Evolutionary conservation across 2,888 invertebrate genomes (phyloP).

Genomic region (Ophonus ardosiacus): DNA sequence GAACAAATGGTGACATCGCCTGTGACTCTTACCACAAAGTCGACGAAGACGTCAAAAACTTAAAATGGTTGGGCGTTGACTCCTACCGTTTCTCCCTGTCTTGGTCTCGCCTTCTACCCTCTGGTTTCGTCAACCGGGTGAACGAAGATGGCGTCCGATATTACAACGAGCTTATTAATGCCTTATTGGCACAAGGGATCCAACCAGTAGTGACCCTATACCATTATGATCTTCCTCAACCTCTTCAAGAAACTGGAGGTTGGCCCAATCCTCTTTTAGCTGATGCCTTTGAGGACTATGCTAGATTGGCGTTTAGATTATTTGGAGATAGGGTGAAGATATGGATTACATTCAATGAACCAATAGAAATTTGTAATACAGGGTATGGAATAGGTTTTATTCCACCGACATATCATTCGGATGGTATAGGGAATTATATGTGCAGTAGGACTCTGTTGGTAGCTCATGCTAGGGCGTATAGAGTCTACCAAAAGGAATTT

Average conservation of each 20-base stretch:
- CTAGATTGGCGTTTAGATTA: conserved; percentile 72
- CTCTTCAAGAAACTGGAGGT: conserved; percentile 73
- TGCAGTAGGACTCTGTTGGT: conserved; percentile 81
- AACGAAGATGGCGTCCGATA: conserved; percentile 81
- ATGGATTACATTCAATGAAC: conserved; percentile 68
- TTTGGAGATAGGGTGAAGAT: conserved; percentile 66
- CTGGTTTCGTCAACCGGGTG: conserved; percentile 78
- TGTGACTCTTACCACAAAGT: conserved; percentile 83
- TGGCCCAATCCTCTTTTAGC: conserved; percentile 78
- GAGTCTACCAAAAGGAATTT: conserved; percentile 80
- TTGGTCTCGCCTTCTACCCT: conserved; percentile 82
- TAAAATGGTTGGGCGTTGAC: conserved; percentile 77
- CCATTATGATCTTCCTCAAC: conserved; percentile 79
- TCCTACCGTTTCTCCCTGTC: conserved; percentile 79
- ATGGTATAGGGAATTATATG: conserved; percentile 80
- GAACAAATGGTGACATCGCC: conserved; percentile 81
- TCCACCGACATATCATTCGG: conserved; percentile 73
- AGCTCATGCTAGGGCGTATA: conserved; percentile 82
- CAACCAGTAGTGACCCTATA: conserved; percentile 79
- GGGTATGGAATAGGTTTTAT: conserved; percentile 68
- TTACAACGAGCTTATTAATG: conserved; percentile 80
- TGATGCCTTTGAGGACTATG: conserved; percentile 78
- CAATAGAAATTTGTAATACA: conserved; percentile 64
- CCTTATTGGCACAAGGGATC: conserved; percentile 77
- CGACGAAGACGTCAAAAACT: conserved; percentile 78